Percentiles rank a stretch among this genome's conserved stretches.
These are phyloP conservation scores for Macroteleia sp. DNA, from an alignment of 2,888 invertebrate genomes.

Conservation along the genomic window DNA sequence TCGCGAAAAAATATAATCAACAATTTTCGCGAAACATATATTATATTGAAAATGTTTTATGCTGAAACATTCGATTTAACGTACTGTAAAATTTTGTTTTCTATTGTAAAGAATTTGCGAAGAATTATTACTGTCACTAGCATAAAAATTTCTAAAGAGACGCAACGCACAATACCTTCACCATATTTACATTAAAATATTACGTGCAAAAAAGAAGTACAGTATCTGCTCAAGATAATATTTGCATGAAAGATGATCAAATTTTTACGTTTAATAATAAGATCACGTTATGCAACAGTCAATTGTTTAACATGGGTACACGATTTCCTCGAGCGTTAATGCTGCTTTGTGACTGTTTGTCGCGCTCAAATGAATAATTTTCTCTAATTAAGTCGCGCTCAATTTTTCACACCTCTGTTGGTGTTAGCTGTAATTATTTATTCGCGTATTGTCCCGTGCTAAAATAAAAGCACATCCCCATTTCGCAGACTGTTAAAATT, in stretches of 20 bases:
- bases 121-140: no score
- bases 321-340: conserved; percentile 8
- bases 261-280: conserved; percentile 5
- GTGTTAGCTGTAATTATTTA: conserved; percentile 13
- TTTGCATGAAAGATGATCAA: not conserved
- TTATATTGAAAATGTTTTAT: no score
- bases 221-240: not conserved
- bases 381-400: conserved; percentile 14
- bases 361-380: conserved; percentile 3
- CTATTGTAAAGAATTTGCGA: no score
- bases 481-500: not conserved
- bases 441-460: conserved; percentile 8
- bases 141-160: no score
- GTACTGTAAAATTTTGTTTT: no score
- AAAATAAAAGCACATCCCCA: conserved; percentile 5
- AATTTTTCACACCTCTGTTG: not conserved
- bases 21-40: no score
- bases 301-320: not conserved
- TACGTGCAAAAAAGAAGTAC: no score
- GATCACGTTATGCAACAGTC: not conserved
- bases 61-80: no score
- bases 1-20: no score
- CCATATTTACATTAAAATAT: no score
- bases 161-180: no score
- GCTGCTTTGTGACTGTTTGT: not conserved